phyloP scores from a whole-genome alignment of 2,888 invertebrate genomes.

The Tanytarsus gracilentus region DNA sequence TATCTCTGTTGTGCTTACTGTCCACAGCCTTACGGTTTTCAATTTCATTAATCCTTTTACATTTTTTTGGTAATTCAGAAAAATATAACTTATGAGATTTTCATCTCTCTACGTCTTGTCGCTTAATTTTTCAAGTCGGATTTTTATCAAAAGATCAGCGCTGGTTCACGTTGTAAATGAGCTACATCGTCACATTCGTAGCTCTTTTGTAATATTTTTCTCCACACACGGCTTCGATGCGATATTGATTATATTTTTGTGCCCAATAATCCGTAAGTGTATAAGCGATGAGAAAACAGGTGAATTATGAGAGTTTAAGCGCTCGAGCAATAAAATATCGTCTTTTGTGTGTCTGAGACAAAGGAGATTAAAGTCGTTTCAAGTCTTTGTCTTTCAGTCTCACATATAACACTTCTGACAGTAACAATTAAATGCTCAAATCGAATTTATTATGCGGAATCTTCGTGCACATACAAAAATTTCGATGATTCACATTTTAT shows the following conservation, averaged over 20 bases:
- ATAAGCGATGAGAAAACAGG: neutral
- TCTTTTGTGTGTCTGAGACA: neutral
- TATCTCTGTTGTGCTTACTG: constrained; percentile 6
- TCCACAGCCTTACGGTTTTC: constrained; percentile 4
- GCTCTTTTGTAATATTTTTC: neutral
- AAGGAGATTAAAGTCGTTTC: too few species aligned
- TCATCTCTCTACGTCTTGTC: neutral
- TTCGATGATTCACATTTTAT: too few species aligned
- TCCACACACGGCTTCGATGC: too few species aligned
- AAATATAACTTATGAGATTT: constrained; percentile 20
- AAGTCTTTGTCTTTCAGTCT: too few species aligned
- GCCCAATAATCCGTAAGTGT: neutral
- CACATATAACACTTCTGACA: too few species aligned
- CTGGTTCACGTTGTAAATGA: too few species aligned
- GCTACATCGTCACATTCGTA: too few species aligned
- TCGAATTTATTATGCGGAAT: too few species aligned
- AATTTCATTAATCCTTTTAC: constrained; percentile 25
- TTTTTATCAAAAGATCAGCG: constrained; percentile 14
- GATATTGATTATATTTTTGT: constrained; percentile 1
- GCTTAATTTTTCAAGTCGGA: constrained; percentile 16
- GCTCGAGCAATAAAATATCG: neutral
- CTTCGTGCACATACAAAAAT: too few species aligned
- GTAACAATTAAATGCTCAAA: neutral
- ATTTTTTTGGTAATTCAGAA: neutral
- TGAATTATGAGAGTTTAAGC: constrained; percentile 16